These are phyloP conservation scores for Caenorhabditis briggsae DNA, from an alignment of 1,140 invertebrate species.

Conservation along the genomic window DNA sequence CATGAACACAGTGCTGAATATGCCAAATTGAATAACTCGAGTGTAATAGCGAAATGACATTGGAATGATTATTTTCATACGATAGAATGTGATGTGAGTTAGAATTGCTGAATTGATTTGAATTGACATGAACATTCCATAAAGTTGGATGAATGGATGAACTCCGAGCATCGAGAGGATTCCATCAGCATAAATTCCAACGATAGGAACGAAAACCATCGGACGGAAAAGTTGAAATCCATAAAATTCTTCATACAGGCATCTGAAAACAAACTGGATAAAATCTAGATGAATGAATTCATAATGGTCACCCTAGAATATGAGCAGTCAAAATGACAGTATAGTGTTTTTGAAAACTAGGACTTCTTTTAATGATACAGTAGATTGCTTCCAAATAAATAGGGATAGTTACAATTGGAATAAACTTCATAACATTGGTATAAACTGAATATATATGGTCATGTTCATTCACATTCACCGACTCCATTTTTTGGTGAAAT, in stretches of 20 bases:
- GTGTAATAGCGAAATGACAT: constrained; percentile 38
- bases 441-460: constrained; percentile 32
- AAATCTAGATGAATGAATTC: not conserved
- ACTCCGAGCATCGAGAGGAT: constrained; percentile 18
- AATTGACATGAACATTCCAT: constrained; percentile 12
- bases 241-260: constrained; percentile 17
- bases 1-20: constrained; percentile 19
- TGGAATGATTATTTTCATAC: constrained; percentile 31
- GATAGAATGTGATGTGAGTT: constrained; percentile 27
- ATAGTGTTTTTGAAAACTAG: constrained; percentile 11
- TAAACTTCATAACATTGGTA: not conserved
- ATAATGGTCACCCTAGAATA: not conserved
- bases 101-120: constrained; percentile 34
- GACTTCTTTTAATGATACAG: constrained; percentile 36
- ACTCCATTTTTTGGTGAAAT: constrained; percentile 8
- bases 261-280: constrained; percentile 3
- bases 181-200: constrained; percentile 39
- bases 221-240: constrained; percentile 40
- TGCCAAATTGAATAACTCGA: constrained; percentile 1
- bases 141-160: constrained; percentile 34
- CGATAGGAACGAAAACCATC: constrained; percentile 13
- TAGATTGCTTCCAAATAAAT: constrained; percentile 35
- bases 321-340: constrained; percentile 18
- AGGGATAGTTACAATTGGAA: constrained; percentile 15
- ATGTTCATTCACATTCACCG: not conserved